phyloP scores from a whole-genome alignment of 2,888 invertebrate species.

The Chrysolina americana region DNA sequence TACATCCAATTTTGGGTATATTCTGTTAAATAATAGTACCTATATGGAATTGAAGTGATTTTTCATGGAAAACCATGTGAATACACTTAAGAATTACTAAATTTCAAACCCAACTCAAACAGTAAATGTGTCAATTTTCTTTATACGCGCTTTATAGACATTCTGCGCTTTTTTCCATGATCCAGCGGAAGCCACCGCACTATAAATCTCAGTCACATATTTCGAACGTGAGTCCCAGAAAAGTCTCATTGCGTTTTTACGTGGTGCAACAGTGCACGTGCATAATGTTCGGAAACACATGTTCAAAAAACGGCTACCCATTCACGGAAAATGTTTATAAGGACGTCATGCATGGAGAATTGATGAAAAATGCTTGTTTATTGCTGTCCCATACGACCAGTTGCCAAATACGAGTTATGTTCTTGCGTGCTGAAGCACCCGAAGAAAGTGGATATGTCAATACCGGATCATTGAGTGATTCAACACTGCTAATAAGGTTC shows the following conservation, averaged over 20 bases:
- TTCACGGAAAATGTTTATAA: conserved; percentile 40
- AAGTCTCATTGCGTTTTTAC: conserved; percentile 24
- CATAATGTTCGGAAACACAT: conserved; percentile 40
- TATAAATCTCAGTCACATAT: conserved; percentile 18
- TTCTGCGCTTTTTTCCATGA: too few relatives aligned
- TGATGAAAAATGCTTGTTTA: conserved; percentile 33
- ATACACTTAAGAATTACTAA: too few relatives aligned
- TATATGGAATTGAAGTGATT: too few relatives aligned
- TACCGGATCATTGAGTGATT: background rate
- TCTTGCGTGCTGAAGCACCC: background rate
- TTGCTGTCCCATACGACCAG: conserved; percentile 5
- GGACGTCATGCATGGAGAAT: conserved; percentile 42
- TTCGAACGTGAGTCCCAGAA: conserved; percentile 17
- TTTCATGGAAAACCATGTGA: too few relatives aligned
- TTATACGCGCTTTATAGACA: too few relatives aligned
- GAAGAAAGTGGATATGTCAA: conserved; percentile 10
- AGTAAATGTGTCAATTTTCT: too few relatives aligned
- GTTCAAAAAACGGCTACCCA: conserved; percentile 38
- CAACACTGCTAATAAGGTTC: background rate
- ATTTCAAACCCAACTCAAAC: too few relatives aligned
- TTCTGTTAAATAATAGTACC: too few relatives aligned
- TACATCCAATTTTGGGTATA: too few relatives aligned
- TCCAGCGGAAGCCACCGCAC: background rate
- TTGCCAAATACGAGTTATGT: conserved; percentile 21
- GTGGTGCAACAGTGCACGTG: conserved; percentile 42